Evolutionary conservation across 2,888 invertebrate genomes (phyloP), one percentile per base, ranked within the genome.

Genomic region (Brenthis ino): DNA sequence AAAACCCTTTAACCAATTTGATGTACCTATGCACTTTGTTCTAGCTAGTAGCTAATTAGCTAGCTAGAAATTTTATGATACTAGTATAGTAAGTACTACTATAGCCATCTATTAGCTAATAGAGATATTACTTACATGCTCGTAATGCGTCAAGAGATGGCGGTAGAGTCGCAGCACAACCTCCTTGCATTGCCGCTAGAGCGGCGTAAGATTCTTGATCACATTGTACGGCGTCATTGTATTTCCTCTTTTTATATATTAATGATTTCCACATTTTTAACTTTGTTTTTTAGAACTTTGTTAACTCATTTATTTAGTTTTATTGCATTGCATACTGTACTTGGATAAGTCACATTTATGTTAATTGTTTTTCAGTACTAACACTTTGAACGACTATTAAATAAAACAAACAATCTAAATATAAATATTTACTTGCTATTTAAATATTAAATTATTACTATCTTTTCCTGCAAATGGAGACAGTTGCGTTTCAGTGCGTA

Each of bases 221-320:
- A 75, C 90, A 88, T 67, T 88, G 85, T 58, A 87, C 73, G 64
- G 80, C 85, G 78, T 92, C 93, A 77, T 89, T 90, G 73, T 87
- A 91, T 84, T 93, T 92, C 78, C 92, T 86, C 77, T 90, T 92
- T 73, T 90, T 86, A 76, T 91, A 84, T 72, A 93, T 86, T 74
- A 93, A 83, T 64, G 91, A 86, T 78, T 91, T 92, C 93, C 93
- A 93, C 93, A 93, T 93, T 69, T 84, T 93, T 79, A 89, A 86
- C 77, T 85, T 89, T 51, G 82, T 78, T 75, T 81, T 78, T 89
- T 91, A 55, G 85, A 83, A 76, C 87, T 83, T 83, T 89, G 87
- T 71, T 91, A 82, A 88, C 89, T 90, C 91, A 91, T 92, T 84
- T 79, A 80, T 82, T 61, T 61, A 20, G 83, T 82, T 72, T 72